Base-by-base conservation (phyloP, 2,797 vertebrate genomes). In the Xenentodon cancila region DNA sequence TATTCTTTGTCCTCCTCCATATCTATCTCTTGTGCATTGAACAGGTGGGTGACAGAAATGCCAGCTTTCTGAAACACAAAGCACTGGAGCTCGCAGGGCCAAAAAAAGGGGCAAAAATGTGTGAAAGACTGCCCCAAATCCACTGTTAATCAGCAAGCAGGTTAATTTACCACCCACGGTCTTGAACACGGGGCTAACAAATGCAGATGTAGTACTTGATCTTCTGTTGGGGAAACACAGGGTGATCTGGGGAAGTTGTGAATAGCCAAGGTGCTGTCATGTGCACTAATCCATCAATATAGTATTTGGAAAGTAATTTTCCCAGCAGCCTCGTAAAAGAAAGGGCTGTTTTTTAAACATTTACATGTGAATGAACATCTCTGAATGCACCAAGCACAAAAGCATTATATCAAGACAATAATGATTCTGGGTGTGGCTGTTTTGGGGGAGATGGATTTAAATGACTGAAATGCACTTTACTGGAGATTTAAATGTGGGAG, bases 341-440 rank as follows among this genome's bases (percentile, higher is more conserved):
- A 81, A 71, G 63, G 55, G 74, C 71, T 19, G 43, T 27, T 76
- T 77, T 82, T 80, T 66, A 74, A 77, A 75, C 59, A 93, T 93
- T 93, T 93, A 79, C 90, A 93, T 93, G 73, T 91, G 81, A 92
- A 92, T 92, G 68, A 59, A 64, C 60, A 53, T 54, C 59, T 43
- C 49, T 83, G 73, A 90, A 89, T 73, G 79, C 70, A 53, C 16
- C 32, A 13, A 71, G 68, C 65, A 71, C 81, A 82, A 82, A 84
- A 74, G 64, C 55, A 30, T 62, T 58, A 74, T 59, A 60, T 52
- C 49, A 68, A 74, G 69, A 75, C 68, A 66, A 59, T 43, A 67
- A 71, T 40, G 75, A 68, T 59, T 73, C 11, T 44, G 12, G 46
- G 47, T 17, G 17, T 42, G 18, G 27, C 27, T 22, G 48, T 21